Conservation (phyloP, 2,113 vertebrate genomes). For the Isurus oxyrinchus region DNA sequence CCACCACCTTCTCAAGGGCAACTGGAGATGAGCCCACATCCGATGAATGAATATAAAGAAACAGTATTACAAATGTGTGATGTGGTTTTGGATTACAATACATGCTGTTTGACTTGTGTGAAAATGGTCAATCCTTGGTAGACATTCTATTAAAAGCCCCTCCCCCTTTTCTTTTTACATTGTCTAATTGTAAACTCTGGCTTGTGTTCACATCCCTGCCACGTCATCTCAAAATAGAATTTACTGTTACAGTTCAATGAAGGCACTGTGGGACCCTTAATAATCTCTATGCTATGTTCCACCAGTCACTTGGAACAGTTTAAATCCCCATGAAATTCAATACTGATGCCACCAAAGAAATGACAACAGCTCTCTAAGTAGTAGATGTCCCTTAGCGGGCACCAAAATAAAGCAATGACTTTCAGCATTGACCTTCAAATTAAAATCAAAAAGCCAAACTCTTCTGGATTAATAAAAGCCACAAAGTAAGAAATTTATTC, state of each 20-base stretch:
- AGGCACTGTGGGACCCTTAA: background rate
- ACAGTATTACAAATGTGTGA: background rate
- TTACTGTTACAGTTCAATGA: slow-evolving; percentile 27
- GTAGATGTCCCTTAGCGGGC: background rate
- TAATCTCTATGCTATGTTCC: background rate
- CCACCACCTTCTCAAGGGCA: no score
- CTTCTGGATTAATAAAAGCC: background rate
- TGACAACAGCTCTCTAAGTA: background rate
- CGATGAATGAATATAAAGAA: fast-evolving
- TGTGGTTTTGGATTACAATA: slow-evolving; percentile 26
- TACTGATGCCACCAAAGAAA: background rate
- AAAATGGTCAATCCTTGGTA: slow-evolving; percentile 42
- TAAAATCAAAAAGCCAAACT: slow-evolving; percentile 10
- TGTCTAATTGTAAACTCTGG: slow-evolving; percentile 31
- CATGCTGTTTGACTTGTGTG: background rate
- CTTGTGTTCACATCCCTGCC: slow-evolving; percentile 16
- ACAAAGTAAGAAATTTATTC: slow-evolving; percentile 20
- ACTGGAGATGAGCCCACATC: no score
- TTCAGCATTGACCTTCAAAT: background rate
- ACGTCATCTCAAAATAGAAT: slow-evolving; percentile 43
- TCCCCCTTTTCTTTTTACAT: slow-evolving; percentile 43
- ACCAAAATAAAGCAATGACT: background rate
- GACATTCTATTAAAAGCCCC: slow-evolving; percentile 46
- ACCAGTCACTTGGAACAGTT: slow-evolving; percentile 18
- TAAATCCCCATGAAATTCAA: slow-evolving; percentile 38